These are phyloP conservation scores for Chrosomus eos DNA, from an alignment of 2,797 vertebrate genomes.

Conservation along the genomic window DNA sequence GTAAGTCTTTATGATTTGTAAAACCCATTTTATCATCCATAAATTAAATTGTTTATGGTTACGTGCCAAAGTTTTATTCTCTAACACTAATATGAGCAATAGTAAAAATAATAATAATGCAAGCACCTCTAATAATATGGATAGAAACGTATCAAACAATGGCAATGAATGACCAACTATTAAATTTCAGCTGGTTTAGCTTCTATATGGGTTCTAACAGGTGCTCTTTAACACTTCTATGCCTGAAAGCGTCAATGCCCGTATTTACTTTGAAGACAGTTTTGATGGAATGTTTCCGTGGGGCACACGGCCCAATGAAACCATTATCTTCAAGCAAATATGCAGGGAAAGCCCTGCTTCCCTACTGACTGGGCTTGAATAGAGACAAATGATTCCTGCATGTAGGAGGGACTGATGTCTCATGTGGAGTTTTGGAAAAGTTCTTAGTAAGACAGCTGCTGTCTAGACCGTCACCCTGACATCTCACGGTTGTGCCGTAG, in stretches of 20 bases:
- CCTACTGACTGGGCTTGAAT: slow-evolving; percentile 39
- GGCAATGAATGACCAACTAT: slow-evolving; percentile 12
- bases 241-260: slow-evolving; percentile 22
- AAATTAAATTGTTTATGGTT: neutral
- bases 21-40: neutral
- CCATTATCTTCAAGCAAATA: slow-evolving; percentile 41
- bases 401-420: slow-evolving; percentile 50
- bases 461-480: slow-evolving; percentile 74
- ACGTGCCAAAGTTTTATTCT: neutral
- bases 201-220: slow-evolving; percentile 16
- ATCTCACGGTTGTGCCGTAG: slow-evolving; percentile 67
- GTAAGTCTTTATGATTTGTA: neutral
- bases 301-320: slow-evolving; percentile 39
- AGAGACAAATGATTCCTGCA: slow-evolving; percentile 48
- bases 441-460: slow-evolving; percentile 73
- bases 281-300: slow-evolving; percentile 48
- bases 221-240: slow-evolving; percentile 38
- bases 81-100: neutral
- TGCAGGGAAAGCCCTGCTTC: slow-evolving; percentile 42
- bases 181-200: slow-evolving; percentile 29
- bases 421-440: slow-evolving; percentile 66
- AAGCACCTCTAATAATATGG: neutral
- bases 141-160: neutral
- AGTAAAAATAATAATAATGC: neutral
- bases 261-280: slow-evolving; percentile 40